phyloP scores from a whole-genome alignment of 1,140 invertebrate genomes.

The Caenorhabditis remanei region DNA sequence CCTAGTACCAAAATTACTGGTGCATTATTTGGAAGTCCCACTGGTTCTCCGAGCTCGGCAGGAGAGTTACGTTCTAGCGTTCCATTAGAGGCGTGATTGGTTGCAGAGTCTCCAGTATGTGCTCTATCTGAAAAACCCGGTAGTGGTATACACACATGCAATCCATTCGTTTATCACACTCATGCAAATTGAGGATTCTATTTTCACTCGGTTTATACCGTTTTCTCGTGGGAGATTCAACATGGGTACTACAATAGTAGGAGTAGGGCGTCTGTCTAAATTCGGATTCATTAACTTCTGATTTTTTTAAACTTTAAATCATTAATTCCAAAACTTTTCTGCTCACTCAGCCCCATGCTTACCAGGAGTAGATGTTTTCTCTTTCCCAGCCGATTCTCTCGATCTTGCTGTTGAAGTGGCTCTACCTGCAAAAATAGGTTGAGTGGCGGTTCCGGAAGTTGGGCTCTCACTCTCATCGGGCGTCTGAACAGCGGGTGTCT shows the following conservation, averaged over 20 bases:
- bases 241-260: constrained; percentile 8
- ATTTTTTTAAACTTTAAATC: too few species aligned
- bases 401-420: constrained; percentile 33
- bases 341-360: neutral
- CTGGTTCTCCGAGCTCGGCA: constrained; percentile 14
- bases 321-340: neutral
- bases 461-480: constrained; percentile 31
- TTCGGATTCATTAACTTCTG: neutral
- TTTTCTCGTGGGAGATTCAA: constrained; percentile 38
- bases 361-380: neutral
- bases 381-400: constrained; percentile 3
- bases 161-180: constrained; percentile 11
- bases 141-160: neutral
- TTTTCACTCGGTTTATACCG: constrained; percentile 11
- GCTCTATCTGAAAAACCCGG: neutral
- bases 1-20: constrained; percentile 75
- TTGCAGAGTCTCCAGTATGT: neutral
- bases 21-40: constrained; percentile 73
- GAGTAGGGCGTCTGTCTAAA: neutral
- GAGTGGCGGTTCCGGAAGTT: neutral
- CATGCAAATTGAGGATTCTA: constrained; percentile 48
- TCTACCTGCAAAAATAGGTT: constrained; percentile 6
- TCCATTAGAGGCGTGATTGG: neutral
- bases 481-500: neutral
- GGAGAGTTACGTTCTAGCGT: neutral